These are phyloP conservation scores for Brienomyrus brachyistius DNA, from an alignment of 2,113 vertebrate genomes.

Conservation along the genomic window DNA sequence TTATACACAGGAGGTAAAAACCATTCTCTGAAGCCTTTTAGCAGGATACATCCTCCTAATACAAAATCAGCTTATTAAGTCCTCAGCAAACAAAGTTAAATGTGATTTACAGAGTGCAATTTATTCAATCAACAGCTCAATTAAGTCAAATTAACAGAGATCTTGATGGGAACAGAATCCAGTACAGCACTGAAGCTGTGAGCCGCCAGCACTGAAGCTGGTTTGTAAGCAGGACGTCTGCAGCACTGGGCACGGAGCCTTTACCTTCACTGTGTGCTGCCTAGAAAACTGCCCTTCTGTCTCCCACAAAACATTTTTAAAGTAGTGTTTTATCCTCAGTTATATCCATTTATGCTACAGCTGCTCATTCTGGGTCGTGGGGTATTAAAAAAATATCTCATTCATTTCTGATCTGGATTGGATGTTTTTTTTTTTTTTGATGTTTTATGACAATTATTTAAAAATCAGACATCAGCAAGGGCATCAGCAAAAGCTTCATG, in stretches of 20 bases:
- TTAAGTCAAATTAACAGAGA: neutral
- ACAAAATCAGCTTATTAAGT: neutral
- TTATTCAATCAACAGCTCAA: neutral
- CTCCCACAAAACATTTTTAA: neutral
- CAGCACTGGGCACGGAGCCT: neutral
- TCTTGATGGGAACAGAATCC: neutral
- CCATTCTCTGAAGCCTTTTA: neutral
- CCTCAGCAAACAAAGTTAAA: neutral
- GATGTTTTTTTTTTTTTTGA: neutral
- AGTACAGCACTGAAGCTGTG: neutral
- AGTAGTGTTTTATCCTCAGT: neutral
- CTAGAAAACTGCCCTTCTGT: neutral
- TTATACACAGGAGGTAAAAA: neutral
- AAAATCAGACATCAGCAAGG: neutral
- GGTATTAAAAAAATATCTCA: neutral
- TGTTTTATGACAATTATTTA: neutral
- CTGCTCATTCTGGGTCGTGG: neutral
- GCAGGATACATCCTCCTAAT: neutral
- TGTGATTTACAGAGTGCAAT: neutral
- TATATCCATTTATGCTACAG: neutral
- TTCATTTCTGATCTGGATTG: neutral
- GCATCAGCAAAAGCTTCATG: neutral
- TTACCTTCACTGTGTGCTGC: neutral
- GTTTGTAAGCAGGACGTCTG: neutral
- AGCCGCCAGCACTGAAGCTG: neutral